phyloP scores from a whole-genome alignment of 2,797 vertebrate species.

The Octomys mimax region DNA sequence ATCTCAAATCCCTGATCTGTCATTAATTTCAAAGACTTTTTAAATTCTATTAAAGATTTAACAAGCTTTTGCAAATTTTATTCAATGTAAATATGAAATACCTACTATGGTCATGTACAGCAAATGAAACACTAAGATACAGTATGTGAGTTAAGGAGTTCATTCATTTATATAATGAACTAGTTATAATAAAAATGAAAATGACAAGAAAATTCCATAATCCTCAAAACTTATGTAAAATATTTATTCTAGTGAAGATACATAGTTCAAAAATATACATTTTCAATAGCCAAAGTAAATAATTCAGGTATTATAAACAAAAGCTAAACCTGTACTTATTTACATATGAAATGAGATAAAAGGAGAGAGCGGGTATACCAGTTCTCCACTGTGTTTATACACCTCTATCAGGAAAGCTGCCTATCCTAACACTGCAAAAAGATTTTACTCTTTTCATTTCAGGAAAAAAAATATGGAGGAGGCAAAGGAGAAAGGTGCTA shows the following conservation, averaged over 20 bases:
- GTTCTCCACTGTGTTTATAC: not conserved
- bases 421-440: conserved; percentile 6
- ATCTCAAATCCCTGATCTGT: not conserved
- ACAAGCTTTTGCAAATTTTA: conserved; percentile 19
- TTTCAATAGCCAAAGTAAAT: conserved; percentile 57
- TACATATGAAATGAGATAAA: not conserved
- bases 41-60: conserved; percentile 20
- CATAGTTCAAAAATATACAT: not conserved
- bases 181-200: conserved; percentile 49
- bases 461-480: conserved; percentile 14
- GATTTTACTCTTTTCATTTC: conserved; percentile 44
- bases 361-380: not conserved
- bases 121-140: not conserved
- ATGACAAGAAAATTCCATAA: conserved; percentile 40
- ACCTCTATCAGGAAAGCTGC: not conserved
- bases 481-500: conserved; percentile 15
- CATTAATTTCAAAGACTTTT: not conserved
- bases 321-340: conserved; percentile 13
- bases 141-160: not conserved
- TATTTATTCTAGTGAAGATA: conserved; percentile 37
- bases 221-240: conserved; percentile 26
- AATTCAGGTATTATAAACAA: conserved; percentile 36
- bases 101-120: conserved; percentile 28
- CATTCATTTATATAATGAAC: not conserved
- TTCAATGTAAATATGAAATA: conserved; percentile 54